These are phyloP conservation scores for Scylla paramamosain DNA, from an alignment of 1,140 invertebrate species.

Conservation along the genomic window DNA sequence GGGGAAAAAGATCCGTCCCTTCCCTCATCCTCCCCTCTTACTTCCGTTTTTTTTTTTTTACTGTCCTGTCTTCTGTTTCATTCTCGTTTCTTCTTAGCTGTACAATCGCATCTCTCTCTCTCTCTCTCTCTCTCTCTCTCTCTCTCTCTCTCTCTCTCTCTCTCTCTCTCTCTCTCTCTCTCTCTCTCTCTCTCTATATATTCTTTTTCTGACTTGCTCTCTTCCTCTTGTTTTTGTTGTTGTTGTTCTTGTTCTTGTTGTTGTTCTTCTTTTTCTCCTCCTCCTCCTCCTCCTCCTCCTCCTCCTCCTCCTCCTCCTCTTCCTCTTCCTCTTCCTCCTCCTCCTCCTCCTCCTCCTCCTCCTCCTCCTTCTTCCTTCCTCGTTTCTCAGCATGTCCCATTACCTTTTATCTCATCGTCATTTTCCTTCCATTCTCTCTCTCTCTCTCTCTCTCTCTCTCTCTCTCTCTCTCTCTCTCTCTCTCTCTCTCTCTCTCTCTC, in stretches of 20 bases:
- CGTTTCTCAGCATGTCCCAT: not conserved
- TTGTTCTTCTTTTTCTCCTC: no score
- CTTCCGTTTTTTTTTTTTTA: no score
- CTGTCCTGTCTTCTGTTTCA: no score
- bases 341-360: not conserved
- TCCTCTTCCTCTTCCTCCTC: not conserved
- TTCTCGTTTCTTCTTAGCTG: no score
- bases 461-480: not conserved
- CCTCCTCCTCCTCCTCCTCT: not conserved
- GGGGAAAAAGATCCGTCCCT: no score
- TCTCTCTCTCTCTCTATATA: not conserved
- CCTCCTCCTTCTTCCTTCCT: not conserved
- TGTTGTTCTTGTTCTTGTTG: no score
- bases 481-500: not conserved
- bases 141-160: not conserved
- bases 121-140: no score
- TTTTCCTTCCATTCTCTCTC: not conserved
- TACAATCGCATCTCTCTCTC: no score
- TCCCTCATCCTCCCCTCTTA: no score
- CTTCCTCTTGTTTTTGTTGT: no score
- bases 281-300: not conserved
- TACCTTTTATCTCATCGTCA: not conserved
- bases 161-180: slow-evolving; percentile 9
- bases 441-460: not conserved
- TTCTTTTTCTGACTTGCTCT: no score